A percentile compares a stretch with the other conserved stretches of the same genome.
These are phyloP conservation scores for Capreolus pygargus DNA, from an alignment of 2,113 vertebrate species.

Conservation along the genomic window DNA sequence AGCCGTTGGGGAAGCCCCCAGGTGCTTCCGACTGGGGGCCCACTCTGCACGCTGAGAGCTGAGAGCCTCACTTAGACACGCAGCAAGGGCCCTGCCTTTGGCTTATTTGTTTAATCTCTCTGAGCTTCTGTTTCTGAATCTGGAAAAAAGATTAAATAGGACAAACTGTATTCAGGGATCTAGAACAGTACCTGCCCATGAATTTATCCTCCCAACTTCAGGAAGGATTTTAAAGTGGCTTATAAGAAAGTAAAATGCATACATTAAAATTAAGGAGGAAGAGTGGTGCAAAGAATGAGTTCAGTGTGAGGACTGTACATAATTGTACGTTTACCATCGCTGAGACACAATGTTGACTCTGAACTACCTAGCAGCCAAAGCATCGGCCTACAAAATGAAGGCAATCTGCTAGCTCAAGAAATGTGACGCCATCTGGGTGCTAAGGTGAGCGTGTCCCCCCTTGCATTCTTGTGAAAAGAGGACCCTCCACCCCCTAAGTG, in stretches of 20 bases:
- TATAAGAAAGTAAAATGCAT: neutral
- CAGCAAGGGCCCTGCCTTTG: neutral
- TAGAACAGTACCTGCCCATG: neutral
- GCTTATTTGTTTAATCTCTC: neutral
- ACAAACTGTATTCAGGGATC: neutral
- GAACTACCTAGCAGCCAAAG: neutral
- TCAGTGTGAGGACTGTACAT: fast-evolving
- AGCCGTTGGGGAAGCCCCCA: neutral
- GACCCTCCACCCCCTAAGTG: fast-evolving
- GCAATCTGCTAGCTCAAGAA: neutral
- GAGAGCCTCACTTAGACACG: neutral
- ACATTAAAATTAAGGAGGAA: neutral
- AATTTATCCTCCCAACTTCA: neutral
- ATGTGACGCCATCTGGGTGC: neutral
- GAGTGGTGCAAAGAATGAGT: neutral
- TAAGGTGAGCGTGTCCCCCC: neutral
- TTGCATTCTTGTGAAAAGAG: neutral
- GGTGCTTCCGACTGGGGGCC: neutral
- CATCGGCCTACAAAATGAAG: neutral
- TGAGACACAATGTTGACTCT: neutral
- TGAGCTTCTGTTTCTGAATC: neutral
- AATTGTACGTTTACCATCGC: neutral
- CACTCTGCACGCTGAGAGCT: neutral
- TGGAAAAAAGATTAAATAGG: neutral
- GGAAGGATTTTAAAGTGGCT: neutral